phyloP scores from a whole-genome alignment of 53 echinoderm and acorn worm genomes.

The Hippasteria phrygiana region DNA sequence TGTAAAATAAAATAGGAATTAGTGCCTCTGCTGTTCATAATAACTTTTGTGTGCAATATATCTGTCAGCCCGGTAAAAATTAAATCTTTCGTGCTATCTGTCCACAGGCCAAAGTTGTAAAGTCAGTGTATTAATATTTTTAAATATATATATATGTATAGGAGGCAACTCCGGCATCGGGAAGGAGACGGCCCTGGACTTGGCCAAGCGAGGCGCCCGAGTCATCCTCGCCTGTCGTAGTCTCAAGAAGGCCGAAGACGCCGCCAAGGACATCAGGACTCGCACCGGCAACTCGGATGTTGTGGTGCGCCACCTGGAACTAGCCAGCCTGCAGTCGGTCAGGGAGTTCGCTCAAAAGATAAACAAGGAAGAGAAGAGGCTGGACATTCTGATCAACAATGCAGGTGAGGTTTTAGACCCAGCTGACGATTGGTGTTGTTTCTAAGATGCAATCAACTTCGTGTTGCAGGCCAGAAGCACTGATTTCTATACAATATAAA shows the following conservation, averaged over 20 bases:
- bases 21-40: too few species aligned
- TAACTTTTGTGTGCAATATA: too few species aligned
- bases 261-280: constrained; percentile 46
- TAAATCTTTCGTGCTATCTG: too few species aligned
- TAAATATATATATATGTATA: too few species aligned
- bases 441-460: too few species aligned
- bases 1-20: too few species aligned
- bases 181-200: constrained; percentile 56
- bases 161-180: constrained; percentile 73
- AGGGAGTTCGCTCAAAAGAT: constrained; percentile 48
- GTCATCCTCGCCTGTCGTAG: constrained; percentile 73
- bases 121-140: too few species aligned
- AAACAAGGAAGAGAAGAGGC: constrained; percentile 30
- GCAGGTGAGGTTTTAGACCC: constrained; percentile 62
- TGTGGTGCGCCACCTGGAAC: constrained; percentile 58
- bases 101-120: too few species aligned
- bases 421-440: too few species aligned
- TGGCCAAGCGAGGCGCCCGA: constrained; percentile 68
- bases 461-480: too few species aligned
- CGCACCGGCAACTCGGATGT: constrained; percentile 58
- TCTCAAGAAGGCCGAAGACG: constrained; percentile 51
- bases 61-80: too few species aligned
- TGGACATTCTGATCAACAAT: constrained; percentile 73
- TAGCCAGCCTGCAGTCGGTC: constrained; percentile 53
- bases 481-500: too few species aligned